Evolutionary conservation across 2,888 invertebrate genomes (phyloP), one percentile per base, ranked within the genome.

Genomic region (Caenorhabditis zanzibari): DNA sequence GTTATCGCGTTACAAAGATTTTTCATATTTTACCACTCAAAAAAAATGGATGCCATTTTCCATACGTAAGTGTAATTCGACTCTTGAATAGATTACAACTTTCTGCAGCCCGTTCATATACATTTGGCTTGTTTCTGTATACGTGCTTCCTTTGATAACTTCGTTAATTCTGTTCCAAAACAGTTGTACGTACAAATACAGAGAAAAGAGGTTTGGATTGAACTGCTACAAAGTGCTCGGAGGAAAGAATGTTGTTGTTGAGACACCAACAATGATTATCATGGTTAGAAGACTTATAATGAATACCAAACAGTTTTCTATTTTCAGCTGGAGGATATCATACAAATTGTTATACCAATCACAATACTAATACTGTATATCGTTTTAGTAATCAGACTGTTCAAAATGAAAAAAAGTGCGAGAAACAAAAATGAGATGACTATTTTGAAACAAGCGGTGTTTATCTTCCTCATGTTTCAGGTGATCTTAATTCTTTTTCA

Each of bases 1-100:
- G 69, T 63, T 14, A 74, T 81, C n/a, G 81, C 81, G 28, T 3
- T 81, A 56, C 81, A 81, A 26, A 58, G 81, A 32, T 74, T 81
- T 44, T 61, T 69, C 38, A 63, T 81, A 10, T 81, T 81, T 26
- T 81, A 74, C n/a, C 54, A 69, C 28, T 38, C 52, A 0, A 58
- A 61, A n/a, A 52, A 35, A 22, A 41, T 63, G 7, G 66, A 64
- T 35, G 35, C 12, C 16, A 28, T 75, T 1, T 75, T 66, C 22
- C 47, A 66, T 3, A 9, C 41, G 74, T 74, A 74, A 54, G 7
- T 22, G 16, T 1, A 32, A 35, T 19, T 32, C 24, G 16, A 14
- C 10, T 56, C 14, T 56, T 12, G 5, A 54, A 54, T 14, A 32
- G 2, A 12, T 19, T 10, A 58, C 2, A 32, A 2, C n/a, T 32